Conservation (phyloP, 1,140 invertebrate species). For the Phenacoccus solenopsis region DNA sequence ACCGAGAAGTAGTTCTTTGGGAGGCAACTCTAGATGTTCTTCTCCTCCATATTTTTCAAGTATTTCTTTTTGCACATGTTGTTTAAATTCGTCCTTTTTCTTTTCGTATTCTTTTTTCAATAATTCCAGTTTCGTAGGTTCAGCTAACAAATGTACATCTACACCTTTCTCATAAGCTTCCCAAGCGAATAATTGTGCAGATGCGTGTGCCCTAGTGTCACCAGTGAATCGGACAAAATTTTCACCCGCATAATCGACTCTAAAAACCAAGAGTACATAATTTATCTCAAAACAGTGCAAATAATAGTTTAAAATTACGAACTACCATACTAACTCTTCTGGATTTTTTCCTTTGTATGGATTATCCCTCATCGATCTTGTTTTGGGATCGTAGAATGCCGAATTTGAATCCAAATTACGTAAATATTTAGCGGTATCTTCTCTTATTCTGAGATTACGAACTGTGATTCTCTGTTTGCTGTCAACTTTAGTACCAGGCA, state of each 20-base stretch:
- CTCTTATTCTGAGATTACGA: slow-evolving; percentile 90
- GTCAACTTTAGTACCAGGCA: slow-evolving; percentile 98
- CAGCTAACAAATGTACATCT: slow-evolving; percentile 90
- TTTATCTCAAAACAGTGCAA: background rate
- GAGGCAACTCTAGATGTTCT: slow-evolving; percentile 77
- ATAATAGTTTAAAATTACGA: slow-evolving; percentile 8
- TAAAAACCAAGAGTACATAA: slow-evolving; percentile 32
- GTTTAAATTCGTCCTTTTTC: slow-evolving; percentile 49
- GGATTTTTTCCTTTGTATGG: slow-evolving; percentile 54
- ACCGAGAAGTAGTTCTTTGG: slow-evolving; percentile 71
- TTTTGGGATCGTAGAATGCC: slow-evolving; percentile 98
- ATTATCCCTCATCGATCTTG: slow-evolving; percentile 96
- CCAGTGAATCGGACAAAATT: slow-evolving; percentile 91
- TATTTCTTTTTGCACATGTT: slow-evolving; percentile 53
- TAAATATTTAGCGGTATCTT: slow-evolving; percentile 98
- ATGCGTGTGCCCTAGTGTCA: slow-evolving; percentile 80
- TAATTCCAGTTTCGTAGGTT: slow-evolving; percentile 92
- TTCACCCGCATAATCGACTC: slow-evolving; percentile 82
- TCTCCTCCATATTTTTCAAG: slow-evolving; percentile 80
- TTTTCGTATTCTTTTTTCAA: slow-evolving; percentile 80
- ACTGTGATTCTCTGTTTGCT: slow-evolving; percentile 98
- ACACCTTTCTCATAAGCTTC: slow-evolving; percentile 86
- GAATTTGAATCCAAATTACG: slow-evolving; percentile 93
- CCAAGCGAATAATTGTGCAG: slow-evolving; percentile 95
- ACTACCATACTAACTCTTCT: slow-evolving; percentile 45